These are phyloP conservation scores for Silurus asotus DNA, from an alignment of 2,113 vertebrate species.

Conservation along the genomic window DNA sequence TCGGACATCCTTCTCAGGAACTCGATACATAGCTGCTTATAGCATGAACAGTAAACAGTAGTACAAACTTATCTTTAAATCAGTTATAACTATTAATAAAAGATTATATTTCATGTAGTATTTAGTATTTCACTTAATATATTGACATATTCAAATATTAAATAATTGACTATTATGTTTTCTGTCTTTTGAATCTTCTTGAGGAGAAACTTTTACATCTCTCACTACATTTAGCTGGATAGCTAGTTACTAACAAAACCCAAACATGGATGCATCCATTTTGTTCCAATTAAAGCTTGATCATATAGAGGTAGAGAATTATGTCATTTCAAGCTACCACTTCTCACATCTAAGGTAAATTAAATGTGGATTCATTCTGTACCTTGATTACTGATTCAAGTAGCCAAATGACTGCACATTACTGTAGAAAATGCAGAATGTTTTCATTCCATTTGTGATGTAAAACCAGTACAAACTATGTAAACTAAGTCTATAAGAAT, in stretches of 20 bases:
- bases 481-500: not conserved
- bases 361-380: not conserved
- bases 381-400: not conserved
- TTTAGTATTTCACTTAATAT: not conserved
- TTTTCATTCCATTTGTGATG: not conserved
- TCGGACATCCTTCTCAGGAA: not conserved
- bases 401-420: not conserved
- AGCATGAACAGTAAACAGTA: not conserved
- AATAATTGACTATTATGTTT: not conserved
- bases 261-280: not conserved
- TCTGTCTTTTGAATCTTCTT: not conserved
- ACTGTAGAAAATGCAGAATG: not conserved
- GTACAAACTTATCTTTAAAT: not conserved
- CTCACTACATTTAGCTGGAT: not conserved
- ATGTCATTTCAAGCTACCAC: not conserved
- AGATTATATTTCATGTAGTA: not conserved
- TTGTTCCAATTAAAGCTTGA: not conserved
- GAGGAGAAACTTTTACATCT: not conserved
- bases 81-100: not conserved
- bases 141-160: not conserved
- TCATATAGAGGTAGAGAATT: not conserved
- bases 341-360: not conserved
- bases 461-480: not conserved
- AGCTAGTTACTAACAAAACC: not conserved
- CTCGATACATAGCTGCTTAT: not conserved